phyloP scores from a whole-genome alignment of 2,113 vertebrate species.

The Falco punctatus region DNA sequence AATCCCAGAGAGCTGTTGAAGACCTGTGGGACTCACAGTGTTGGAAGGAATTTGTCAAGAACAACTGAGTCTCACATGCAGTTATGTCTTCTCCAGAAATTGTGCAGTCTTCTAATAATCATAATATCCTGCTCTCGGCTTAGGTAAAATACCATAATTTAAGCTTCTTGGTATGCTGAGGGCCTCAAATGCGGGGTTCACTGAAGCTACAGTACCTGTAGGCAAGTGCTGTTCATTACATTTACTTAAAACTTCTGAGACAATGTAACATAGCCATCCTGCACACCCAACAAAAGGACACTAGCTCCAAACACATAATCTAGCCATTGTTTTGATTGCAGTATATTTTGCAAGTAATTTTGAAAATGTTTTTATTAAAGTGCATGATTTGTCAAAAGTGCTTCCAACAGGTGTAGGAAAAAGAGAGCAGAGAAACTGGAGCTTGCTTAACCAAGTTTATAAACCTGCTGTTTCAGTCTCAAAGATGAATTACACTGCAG shows the following conservation, averaged over 20 bases:
- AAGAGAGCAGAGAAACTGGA: conserved; percentile 1
- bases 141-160: neutral
- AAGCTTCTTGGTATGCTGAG: neutral
- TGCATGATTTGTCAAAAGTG: neutral
- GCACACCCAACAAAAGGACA: neutral
- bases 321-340: conserved; percentile 16
- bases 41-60: neutral
- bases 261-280: neutral
- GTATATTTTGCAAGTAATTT: conserved; percentile 2
- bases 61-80: neutral
- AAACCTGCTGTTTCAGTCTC: conserved; percentile 45
- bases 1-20: neutral
- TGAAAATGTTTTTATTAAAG: conserved; percentile 4
- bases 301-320: neutral
- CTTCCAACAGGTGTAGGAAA: conserved; percentile 10
- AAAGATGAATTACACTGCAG: conserved; percentile 60
- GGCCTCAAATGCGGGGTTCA: neutral
- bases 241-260: neutral
- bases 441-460: conserved; percentile 42
- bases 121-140: neutral
- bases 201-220: neutral
- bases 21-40: neutral
- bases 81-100: neutral
- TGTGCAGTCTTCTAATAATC: neutral
- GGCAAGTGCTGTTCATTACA: neutral